Base-by-base conservation (phyloP, 2,888 invertebrate species). In the Slavum lentiscoides region DNA sequence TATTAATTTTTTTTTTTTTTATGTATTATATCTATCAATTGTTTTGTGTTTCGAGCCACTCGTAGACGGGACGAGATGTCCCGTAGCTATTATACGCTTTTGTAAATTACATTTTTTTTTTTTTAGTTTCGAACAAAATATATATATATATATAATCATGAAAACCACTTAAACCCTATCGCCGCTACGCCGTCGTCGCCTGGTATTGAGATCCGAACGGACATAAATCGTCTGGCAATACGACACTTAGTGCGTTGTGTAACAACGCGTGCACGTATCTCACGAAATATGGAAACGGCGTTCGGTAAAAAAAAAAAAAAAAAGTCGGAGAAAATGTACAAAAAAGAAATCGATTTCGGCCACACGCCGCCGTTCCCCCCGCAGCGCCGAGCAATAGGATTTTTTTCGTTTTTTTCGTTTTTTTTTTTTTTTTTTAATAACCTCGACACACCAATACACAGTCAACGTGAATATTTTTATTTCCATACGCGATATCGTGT, bases 141-240 rank as follows among this genome's bases (percentile, higher is more conserved):
- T 30, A 30, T 2, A 30, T 55, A 17, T 1, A 17, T 5, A 55
- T 55, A 55, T 55, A 55, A 19, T 15, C 55, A 15, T 55, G 15
- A 61, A n/a, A 59, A 7, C 8, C 21, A n/a, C 59, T 59, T n/a
- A n/a, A 59, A 59, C n/a, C 13, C 9, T 30, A 30, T 30, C 2
- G 30, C 30, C 30, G 30, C 30, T 30, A 30, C 30, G 4, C 30
- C 30, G 30, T 61, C n/a, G 21, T 61, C n/a, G 21, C 2, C 39
- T 19, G 11, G 21, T 49, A 11, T 67, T 43, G 23, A 53, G 23
- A 13, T 13, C 55, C 68, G 69, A 69, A 58, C 39, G 70, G 37
- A 61, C 77, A 70, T 77, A 77, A 77, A 77, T 70, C 62, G 62
- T 70, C 77, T 23, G 9, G 77, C 70, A 77, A 77, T 69, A 69